Evolutionary conservation across 2,888 invertebrate species (phyloP), one percentile per base, ranked within the genome.

Genomic region (Ypsolopha sequella): DNA sequence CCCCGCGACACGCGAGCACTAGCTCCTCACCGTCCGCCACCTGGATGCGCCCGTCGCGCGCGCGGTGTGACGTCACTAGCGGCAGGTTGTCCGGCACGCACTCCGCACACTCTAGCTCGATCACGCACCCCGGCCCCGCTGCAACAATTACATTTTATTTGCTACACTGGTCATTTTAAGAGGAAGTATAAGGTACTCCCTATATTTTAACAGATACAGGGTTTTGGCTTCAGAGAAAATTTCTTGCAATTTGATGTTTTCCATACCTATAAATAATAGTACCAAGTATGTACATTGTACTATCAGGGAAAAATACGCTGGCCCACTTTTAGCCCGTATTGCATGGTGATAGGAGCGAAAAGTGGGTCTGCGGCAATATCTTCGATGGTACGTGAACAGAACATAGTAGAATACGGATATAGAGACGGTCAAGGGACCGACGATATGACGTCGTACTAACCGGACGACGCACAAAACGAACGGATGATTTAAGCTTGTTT

Each of bases 61-160:
- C 76, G 55, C 63, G 62, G 63, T 74, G 78, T 6, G 80, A 73
- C 62, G 69, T 65, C 71, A 87, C 77, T 61, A 76, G 60, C 59
- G 87, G 82, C 77, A 81, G 76, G 73, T 80, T 65, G 56, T 85
- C 86, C 44, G 87, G 86, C 52, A 82, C 49, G 65, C 87, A 87
- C 65, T 84, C 85, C 51, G 61, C 61, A 55, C 87, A 87, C 50
- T 68, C 64, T 60, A 86, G 62, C 51, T 87, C 82, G 57, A 87
- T 73, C 48, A 67, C 62, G 64, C 87, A 87, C 48, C 63, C 60
- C 51, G 68, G 73, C 70, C 59, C 6, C 44, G 45, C 13, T 36
- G 2, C 13, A 49, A 39, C 36, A 7, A 14, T 41, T 41, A n/a
- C 41, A 6, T 7, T 36, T 36, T 6, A 36, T 7, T 36, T n/a